phyloP scores from a whole-genome alignment of 2,113 vertebrate species.

The Strigops habroptila region DNA sequence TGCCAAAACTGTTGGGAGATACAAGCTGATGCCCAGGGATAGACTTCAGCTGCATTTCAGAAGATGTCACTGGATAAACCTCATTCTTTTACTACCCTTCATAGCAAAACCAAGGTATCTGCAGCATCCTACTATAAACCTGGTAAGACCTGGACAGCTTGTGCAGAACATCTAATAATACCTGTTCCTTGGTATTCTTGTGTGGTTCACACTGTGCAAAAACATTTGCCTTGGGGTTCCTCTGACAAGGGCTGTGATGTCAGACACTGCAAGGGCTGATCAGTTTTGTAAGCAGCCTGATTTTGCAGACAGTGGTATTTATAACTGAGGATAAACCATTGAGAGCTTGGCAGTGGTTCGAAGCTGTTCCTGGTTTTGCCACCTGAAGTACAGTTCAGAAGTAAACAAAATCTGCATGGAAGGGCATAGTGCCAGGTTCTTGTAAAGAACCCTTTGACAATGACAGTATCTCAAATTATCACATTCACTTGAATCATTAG shows the following conservation, averaged over 20 bases:
- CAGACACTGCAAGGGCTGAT: background rate
- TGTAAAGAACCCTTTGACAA: background rate
- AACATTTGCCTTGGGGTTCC: background rate
- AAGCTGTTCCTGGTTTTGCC: background rate
- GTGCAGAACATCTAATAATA: background rate
- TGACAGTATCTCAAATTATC: background rate
- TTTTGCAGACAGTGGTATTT: background rate
- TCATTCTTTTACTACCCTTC: background rate
- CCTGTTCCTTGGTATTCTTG: background rate
- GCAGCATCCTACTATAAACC: background rate
- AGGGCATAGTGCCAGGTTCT: background rate
- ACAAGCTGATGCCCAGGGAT: background rate
- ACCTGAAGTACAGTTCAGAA: background rate
- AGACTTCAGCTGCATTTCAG: background rate
- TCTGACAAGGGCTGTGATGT: background rate
- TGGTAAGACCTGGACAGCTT: background rate
- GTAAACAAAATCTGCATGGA: background rate
- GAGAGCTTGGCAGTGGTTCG: background rate
- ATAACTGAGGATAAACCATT: background rate
- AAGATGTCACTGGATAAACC: background rate
- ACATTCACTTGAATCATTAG: background rate
- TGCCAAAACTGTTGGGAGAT: background rate
- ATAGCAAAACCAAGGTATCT: background rate
- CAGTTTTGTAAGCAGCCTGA: background rate
- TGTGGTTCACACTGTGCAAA: background rate